Evolutionary conservation across 2,797 vertebrate species (phyloP).

Genomic region (Microtus obscurus): DNA sequence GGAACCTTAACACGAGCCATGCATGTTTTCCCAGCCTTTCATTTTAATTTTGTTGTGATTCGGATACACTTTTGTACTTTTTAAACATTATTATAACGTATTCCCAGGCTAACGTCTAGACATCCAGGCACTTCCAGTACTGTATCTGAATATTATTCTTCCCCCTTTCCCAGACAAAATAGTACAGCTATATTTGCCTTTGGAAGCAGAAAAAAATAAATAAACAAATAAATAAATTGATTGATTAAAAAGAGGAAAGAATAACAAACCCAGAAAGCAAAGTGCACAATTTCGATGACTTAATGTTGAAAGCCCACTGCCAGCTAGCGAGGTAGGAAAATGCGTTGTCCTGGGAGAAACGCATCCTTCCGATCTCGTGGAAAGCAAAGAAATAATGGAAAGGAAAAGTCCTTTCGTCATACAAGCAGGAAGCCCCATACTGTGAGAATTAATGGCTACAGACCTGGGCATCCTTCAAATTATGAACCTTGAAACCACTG

Average conservation of each 20-base stretch:
- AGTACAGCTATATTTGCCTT: slow-evolving; percentile 67
- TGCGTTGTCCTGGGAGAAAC: slow-evolving; percentile 82
- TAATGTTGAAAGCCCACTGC: slow-evolving; percentile 81
- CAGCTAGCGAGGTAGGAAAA: slow-evolving; percentile 80
- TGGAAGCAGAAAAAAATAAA: slow-evolving; percentile 39
- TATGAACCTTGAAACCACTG: slow-evolving; percentile 92
- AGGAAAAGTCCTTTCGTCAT: slow-evolving; percentile 89
- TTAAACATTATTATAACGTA: slow-evolving; percentile 10
- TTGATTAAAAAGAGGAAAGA: background rate
- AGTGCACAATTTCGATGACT: slow-evolving; percentile 75
- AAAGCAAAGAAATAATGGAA: slow-evolving; percentile 87
- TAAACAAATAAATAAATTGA: no score
- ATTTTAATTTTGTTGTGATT: slow-evolving; percentile 61
- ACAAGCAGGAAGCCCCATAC: slow-evolving; percentile 90
- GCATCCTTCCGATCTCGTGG: slow-evolving; percentile 84
- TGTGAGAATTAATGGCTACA: slow-evolving; percentile 92
- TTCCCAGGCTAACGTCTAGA: slow-evolving; percentile 46
- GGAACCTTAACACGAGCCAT: slow-evolving; percentile 50
- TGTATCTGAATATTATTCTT: slow-evolving; percentile 61
- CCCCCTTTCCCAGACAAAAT: slow-evolving; percentile 39
- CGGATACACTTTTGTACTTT: slow-evolving; percentile 34
- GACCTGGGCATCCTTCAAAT: slow-evolving; percentile 92
- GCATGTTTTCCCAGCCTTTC: slow-evolving; percentile 44
- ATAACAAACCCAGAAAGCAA: slow-evolving; percentile 71
- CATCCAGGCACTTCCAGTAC: slow-evolving; percentile 30